These are phyloP conservation scores for Meloidogyne exigua DNA, from an alignment of 1,140 invertebrate species.

Conservation along the genomic window DNA sequence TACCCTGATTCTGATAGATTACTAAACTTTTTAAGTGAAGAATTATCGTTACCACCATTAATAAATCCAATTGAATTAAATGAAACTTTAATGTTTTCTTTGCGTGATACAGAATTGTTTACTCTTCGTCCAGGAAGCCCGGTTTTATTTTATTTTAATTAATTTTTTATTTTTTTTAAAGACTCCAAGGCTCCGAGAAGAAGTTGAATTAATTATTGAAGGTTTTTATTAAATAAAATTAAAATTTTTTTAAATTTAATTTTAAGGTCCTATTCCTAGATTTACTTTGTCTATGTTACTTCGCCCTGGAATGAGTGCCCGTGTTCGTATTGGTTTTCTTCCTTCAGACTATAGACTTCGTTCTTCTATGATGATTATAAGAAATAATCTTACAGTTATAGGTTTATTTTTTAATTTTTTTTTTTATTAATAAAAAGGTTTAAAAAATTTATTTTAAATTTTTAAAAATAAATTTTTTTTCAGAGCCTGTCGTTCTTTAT, in stretches of 20 bases:
- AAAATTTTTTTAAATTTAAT: not conserved
- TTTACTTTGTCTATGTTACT: conserved; percentile 67
- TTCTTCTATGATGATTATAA: conserved; percentile 68
- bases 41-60: conserved; percentile 42
- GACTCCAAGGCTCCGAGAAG: conserved; percentile 64
- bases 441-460: not conserved
- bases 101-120: conserved; percentile 67
- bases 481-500: conserved; percentile 76
- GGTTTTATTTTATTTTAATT: conserved; percentile 36
- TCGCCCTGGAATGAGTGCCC: conserved; percentile 66
- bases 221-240: conserved; percentile 55
- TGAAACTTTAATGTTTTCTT: conserved; percentile 66
- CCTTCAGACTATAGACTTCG: conserved; percentile 67
- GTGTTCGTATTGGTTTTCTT: conserved; percentile 67
- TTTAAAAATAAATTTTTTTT: not conserved
- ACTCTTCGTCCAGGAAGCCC: conserved; percentile 65
- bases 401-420: not conserved
- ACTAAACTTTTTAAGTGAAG: conserved; percentile 64
- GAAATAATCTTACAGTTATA: conserved; percentile 89
- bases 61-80: conserved; percentile 56
- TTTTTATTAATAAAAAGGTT: too few relatives aligned
- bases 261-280: conserved; percentile 22
- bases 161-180: not conserved
- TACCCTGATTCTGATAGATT: conserved; percentile 68
- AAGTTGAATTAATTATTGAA: conserved; percentile 66